phyloP scores from a whole-genome alignment of 2,113 vertebrate species.

The Chlorodrepanis virens region DNA sequence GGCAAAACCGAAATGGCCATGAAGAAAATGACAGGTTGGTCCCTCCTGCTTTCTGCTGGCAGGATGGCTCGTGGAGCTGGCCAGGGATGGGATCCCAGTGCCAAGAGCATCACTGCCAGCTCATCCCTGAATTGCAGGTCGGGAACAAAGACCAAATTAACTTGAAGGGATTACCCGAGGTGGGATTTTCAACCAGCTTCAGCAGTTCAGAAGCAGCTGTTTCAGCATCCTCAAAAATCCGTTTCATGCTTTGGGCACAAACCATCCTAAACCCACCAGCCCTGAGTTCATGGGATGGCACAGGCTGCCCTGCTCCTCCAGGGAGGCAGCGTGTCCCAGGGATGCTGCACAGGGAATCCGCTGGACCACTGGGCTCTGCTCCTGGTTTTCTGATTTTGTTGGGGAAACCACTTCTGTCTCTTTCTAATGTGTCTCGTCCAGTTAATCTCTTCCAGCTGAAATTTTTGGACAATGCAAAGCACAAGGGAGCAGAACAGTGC shows the following conservation, averaged over 20 bases:
- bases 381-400: not conserved
- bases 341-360: not conserved
- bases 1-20: not conserved
- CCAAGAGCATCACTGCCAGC: not conserved
- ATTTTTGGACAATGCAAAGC: not conserved
- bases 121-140: not conserved
- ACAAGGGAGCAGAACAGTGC: not conserved
- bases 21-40: not conserved
- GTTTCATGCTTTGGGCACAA: not conserved
- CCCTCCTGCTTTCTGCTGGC: not conserved
- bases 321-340: accelerated
- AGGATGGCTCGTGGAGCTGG: not conserved
- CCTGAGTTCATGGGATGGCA: accelerated
- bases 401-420: not conserved
- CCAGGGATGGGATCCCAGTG: not conserved
- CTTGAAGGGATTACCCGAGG: not conserved
- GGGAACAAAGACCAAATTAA: not conserved
- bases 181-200: not conserved
- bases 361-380: not conserved
- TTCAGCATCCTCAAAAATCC: not conserved
- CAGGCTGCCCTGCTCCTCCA: not conserved
- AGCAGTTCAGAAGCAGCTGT: not conserved
- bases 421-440: not conserved
- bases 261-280: not conserved
- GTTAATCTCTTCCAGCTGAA: not conserved